phyloP scores from a whole-genome alignment of 2,888 invertebrate species.

The Drosophila phalerata region DNA sequence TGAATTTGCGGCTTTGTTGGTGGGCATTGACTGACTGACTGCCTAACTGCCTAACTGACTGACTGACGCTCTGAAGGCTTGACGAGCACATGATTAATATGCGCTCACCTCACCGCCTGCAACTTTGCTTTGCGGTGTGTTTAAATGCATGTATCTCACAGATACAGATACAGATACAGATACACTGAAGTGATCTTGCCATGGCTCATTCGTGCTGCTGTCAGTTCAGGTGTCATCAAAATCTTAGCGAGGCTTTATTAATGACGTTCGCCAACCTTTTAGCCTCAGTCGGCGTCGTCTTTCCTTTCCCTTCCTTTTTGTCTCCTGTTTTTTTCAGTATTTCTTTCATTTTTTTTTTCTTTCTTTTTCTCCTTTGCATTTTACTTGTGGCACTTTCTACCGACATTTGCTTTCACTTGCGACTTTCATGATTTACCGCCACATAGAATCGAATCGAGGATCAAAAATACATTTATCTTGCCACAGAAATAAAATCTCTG shows the following conservation, averaged over 20 bases:
- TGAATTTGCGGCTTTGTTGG: constrained; percentile 68
- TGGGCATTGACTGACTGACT: constrained; percentile 54
- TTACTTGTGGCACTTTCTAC: constrained; percentile 61
- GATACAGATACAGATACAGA: constrained; percentile 31
- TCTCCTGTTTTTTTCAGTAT: constrained; percentile 19
- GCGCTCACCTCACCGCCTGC: constrained; percentile 45
- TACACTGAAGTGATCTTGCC: constrained; percentile 62
- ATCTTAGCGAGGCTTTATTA: constrained; percentile 80
- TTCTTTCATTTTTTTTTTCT: constrained; percentile 13
- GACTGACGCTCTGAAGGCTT: constrained; percentile 47
- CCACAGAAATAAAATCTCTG: constrained; percentile 26
- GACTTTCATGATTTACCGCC: constrained; percentile 71
- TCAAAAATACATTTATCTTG: constrained; percentile 83
- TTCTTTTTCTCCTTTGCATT: constrained; percentile 16
- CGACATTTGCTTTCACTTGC: constrained; percentile 68
- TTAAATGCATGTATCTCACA: constrained; percentile 23
- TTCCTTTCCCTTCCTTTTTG: constrained; percentile 39
- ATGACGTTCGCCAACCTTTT: constrained; percentile 74
- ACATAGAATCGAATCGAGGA: constrained; percentile 56
- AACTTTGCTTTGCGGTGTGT: constrained; percentile 22
- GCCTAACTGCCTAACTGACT: too few species aligned
- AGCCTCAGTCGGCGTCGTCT: constrained; percentile 35
- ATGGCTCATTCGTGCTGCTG: constrained; percentile 64
- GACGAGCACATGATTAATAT: constrained; percentile 82
- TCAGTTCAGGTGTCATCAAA: constrained; percentile 79